phyloP scores from a whole-genome alignment of 2,113 vertebrate species.

The Platysteira castanea region DNA sequence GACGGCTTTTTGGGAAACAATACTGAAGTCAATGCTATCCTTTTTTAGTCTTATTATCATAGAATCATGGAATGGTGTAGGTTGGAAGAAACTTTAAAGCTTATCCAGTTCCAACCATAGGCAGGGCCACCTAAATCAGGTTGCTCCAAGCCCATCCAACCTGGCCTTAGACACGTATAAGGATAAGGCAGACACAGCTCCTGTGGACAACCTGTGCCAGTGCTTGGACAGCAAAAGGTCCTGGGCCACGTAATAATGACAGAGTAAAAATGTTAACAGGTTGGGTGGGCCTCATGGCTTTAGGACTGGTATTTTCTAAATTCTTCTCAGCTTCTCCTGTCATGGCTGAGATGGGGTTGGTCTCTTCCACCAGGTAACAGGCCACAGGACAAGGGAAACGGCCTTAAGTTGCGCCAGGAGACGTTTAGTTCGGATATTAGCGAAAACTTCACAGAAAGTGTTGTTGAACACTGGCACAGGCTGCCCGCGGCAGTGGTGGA shows the following conservation, averaged over 20 bases:
- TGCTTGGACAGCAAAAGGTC: background rate
- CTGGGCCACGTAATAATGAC: too few species aligned
- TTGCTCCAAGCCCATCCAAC: background rate
- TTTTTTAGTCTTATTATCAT: background rate
- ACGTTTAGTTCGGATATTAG: background rate
- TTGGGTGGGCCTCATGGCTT: accelerated
- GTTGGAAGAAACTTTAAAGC: background rate
- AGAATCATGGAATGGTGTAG: background rate
- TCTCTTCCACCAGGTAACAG: background rate
- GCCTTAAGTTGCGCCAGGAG: background rate
- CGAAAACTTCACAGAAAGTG: background rate
- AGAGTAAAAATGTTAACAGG: accelerated
- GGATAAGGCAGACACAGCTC: background rate
- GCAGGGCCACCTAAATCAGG: background rate
- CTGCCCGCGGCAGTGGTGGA: accelerated
- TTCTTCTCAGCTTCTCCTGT: background rate
- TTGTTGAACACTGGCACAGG: background rate
- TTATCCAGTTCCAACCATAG: background rate
- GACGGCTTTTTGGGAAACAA: accelerated
- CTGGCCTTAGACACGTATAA: background rate
- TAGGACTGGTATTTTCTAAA: accelerated
- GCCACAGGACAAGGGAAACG: background rate
- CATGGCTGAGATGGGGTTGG: accelerated
- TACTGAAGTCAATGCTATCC: accelerated
- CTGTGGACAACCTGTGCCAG: background rate